Percentiles rank a stretch among this genome's conserved stretches.
phyloP scores from a whole-genome alignment of 2,113 vertebrate genomes.

The Aegithalos caudatus region DNA sequence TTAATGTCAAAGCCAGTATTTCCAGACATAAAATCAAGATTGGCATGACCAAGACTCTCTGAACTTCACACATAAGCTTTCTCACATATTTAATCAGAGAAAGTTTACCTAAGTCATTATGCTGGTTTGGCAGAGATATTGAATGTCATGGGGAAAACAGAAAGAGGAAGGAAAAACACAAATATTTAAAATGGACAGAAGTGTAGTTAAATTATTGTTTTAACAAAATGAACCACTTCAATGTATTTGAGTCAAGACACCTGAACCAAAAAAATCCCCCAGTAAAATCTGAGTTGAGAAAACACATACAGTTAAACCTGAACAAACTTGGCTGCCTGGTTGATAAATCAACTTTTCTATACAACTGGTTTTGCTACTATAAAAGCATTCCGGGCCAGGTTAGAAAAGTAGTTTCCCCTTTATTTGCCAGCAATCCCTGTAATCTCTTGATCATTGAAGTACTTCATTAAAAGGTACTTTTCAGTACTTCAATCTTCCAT shows the following conservation, averaged over 20 bases:
- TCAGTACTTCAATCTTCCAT: background rate
- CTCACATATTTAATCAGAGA: slow-evolving; percentile 61
- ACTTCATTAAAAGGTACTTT: background rate
- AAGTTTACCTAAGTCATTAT: background rate
- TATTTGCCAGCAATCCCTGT: background rate
- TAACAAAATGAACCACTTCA: background rate
- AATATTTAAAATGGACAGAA: background rate
- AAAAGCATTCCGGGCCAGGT: background rate
- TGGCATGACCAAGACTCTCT: background rate
- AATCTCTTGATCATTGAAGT: background rate
- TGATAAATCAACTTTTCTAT: background rate
- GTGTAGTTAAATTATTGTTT: background rate
- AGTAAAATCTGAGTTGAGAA: background rate
- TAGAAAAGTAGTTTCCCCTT: background rate
- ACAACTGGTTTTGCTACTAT: background rate
- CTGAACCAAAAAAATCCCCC: background rate
- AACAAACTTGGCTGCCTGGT: background rate
- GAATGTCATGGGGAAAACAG: background rate
- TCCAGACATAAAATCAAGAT: slow-evolving; percentile 20
- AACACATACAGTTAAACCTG: background rate
- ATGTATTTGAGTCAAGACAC: background rate
- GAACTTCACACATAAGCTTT: slow-evolving; percentile 37
- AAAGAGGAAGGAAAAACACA: background rate
- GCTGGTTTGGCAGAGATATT: slow-evolving; percentile 25
- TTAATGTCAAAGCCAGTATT: slow-evolving; percentile 46